Evolutionary conservation across 2,888 invertebrate genomes (phyloP), one percentile per base, ranked within the genome.

Genomic region (Mactromeris polynyma): DNA sequence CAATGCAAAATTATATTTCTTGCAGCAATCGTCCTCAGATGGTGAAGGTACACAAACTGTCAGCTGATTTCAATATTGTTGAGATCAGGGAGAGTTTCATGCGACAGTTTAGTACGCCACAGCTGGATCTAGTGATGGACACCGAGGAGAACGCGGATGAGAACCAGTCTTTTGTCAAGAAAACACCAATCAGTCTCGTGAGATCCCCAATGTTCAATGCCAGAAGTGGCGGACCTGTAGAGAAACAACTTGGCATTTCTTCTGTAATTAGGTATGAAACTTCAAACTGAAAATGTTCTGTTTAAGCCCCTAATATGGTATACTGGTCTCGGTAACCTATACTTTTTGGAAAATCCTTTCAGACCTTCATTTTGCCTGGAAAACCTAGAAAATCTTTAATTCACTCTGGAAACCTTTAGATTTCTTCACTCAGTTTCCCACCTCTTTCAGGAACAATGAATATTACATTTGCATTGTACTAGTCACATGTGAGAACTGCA

Each of bases 61-160:
- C 99, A 0, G 98, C 98, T 26, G 97, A 97, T 82, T 97, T 97
- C 95, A 96, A 96, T 51, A 95, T 97, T 40, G 97, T 97, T 0
- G 97, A 97, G 98, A 98, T 99, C 3, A 98, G 99, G 69, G 99
- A 99, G 97, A 99, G 99, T 94, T 99, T 99, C 97, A 99, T 99
- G 98, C 98, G 99, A 11, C 99, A 99, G 97, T 99, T 99, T 86
- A 94, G 96, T 26, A 94, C 94, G 19, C 93, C 91, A 2, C 94
- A 95, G 82, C 92, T 95, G 11, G 94, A 94, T 83, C 92, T 96
- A 26, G 94, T 95, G 33, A 90, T 95, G 85, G 95, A 95, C 87
- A 93, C 95, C 0, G 93, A 94, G 81, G 95, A 95, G 69, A 89
- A 85, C 38, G 64, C 83, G 0, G 93, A 94, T 73, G 93, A 94